Conservation (phyloP, 1,140 invertebrate species). For the Cryptotermes secundus region DNA sequence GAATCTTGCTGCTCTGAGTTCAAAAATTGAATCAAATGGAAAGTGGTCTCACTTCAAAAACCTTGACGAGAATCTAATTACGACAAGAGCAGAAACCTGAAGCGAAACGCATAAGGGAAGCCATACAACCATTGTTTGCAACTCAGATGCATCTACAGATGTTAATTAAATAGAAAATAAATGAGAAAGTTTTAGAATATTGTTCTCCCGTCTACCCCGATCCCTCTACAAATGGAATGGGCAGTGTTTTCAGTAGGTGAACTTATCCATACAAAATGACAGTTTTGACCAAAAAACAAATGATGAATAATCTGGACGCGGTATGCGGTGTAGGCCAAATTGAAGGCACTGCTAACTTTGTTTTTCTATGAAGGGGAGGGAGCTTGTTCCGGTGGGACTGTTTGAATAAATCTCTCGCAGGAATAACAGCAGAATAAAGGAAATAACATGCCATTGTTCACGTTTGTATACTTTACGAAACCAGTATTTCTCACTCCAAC, state of each 20-base stretch:
- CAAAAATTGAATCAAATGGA: neutral
- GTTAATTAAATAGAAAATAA: conserved; percentile 12
- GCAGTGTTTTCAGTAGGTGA: neutral
- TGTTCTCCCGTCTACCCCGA: neutral
- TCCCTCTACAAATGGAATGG: neutral
- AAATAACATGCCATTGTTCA: neutral
- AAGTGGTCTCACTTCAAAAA: neutral
- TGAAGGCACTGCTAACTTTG: neutral
- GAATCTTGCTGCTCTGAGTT: neutral
- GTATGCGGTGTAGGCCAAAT: neutral
- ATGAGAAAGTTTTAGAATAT: neutral
- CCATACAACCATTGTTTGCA: neutral
- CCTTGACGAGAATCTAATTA: neutral
- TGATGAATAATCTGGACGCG: neutral
- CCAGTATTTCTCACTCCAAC: neutral
- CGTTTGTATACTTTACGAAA: neutral
- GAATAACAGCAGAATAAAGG: neutral
- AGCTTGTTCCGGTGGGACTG: neutral
- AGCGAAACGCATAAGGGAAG: neutral
- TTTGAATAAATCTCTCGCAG: neutral
- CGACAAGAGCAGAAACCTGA: neutral
- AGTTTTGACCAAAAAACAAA: conserved; percentile 7
- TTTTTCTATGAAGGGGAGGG: no score
- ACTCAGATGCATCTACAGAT: neutral
- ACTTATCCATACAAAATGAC: neutral